Percentiles rank a stretch among this genome's conserved stretches.
Evolutionary conservation across 2,888 invertebrate genomes (phyloP).

Genomic region (Drosophila neutralis): DNA sequence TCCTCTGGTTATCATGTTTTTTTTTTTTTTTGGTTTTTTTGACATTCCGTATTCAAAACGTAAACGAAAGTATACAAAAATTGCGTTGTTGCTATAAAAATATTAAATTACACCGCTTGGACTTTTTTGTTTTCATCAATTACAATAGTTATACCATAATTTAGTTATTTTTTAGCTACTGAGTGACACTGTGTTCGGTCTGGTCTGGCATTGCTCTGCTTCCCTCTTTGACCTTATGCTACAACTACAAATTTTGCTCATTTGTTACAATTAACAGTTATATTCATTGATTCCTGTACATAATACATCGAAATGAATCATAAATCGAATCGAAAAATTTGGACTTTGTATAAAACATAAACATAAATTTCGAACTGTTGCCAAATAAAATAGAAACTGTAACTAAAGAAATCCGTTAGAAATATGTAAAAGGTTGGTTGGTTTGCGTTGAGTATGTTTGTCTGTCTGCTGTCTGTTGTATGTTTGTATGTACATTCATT

Average conservation of each 20-base stretch:
- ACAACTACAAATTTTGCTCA: slow-evolving; percentile 51
- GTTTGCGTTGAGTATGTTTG: slow-evolving; percentile 64
- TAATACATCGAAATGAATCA: slow-evolving; percentile 40
- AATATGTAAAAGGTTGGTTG: slow-evolving; percentile 52
- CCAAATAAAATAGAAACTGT: slow-evolving; percentile 41
- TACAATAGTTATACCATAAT: slow-evolving; percentile 61
- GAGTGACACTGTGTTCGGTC: slow-evolving; percentile 23
- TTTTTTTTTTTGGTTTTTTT: slow-evolving; percentile 12
- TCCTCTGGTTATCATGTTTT: slow-evolving; percentile 26
- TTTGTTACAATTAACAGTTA: slow-evolving; percentile 51
- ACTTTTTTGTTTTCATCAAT: slow-evolving; percentile 33
- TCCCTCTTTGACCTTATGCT: slow-evolving; percentile 34
- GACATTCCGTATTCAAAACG: slow-evolving; percentile 44
- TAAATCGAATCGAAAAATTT: slow-evolving; percentile 40
- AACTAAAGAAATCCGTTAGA: slow-evolving; percentile 57
- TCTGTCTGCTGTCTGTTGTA: slow-evolving; percentile 45
- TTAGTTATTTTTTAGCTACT: slow-evolving; percentile 65
- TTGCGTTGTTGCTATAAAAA: slow-evolving; percentile 64
- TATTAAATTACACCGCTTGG: slow-evolving; percentile 61
- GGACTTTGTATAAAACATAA: slow-evolving; percentile 50
- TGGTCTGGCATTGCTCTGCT: slow-evolving; percentile 23
- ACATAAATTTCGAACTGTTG: slow-evolving; percentile 58
- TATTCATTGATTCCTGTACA: slow-evolving; percentile 41
- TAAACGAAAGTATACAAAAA: slow-evolving; percentile 65
- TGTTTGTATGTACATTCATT: slow-evolving; percentile 27